These are phyloP conservation scores for Cyaniris semiargus DNA, from an alignment of 2,888 invertebrate species.

Conservation along the genomic window DNA sequence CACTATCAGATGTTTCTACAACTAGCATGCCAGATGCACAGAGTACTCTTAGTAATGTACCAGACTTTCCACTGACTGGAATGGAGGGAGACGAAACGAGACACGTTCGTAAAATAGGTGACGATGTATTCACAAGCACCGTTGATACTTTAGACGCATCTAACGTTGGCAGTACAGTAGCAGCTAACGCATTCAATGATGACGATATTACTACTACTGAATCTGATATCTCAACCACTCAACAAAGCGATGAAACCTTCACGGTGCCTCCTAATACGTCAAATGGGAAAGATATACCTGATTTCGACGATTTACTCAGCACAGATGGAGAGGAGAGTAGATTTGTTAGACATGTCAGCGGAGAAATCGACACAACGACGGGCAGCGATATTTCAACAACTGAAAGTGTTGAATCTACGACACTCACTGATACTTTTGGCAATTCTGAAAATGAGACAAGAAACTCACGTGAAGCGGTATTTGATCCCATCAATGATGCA, in stretches of 20 bases:
- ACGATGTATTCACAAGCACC: slow-evolving; percentile 5
- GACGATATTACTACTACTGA: background rate
- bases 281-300: slow-evolving; percentile 27
- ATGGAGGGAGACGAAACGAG: slow-evolving; percentile 27
- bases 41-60: slow-evolving; percentile 9
- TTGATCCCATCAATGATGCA: background rate
- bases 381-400: slow-evolving; percentile 15
- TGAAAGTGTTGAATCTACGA: slow-evolving; percentile 20
- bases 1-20: background rate
- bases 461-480: slow-evolving; percentile 2
- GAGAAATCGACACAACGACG: background rate
- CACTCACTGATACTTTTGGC: slow-evolving; percentile 30
- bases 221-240: slow-evolving; percentile 15
- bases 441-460: slow-evolving; percentile 10
- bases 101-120: slow-evolving; percentile 30
- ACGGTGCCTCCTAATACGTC: slow-evolving; percentile 20
- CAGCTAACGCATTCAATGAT: background rate
- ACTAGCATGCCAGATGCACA: background rate
- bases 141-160: background rate
- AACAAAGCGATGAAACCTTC: background rate
- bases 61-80: slow-evolving; percentile 18
- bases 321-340: slow-evolving; percentile 32
- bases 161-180: background rate
- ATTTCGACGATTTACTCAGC: slow-evolving; percentile 30
- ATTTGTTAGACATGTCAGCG: background rate